Evolutionary conservation across 2,888 invertebrate genomes (phyloP).

Genomic region (Rotaria socialis): DNA sequence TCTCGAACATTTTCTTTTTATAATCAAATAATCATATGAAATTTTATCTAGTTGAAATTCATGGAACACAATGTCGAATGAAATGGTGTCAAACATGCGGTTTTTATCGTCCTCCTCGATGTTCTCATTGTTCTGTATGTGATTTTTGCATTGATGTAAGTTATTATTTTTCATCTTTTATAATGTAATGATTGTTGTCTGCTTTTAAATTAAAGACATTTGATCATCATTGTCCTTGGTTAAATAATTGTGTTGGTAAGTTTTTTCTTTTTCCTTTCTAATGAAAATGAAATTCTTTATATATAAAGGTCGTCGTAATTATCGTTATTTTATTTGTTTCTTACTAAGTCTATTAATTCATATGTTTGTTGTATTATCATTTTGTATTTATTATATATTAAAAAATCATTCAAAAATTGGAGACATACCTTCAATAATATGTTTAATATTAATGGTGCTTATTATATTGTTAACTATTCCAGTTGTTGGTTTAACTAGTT

Average conservation of each 20-base stretch:
- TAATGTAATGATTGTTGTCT: background rate
- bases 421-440: slow-evolving; percentile 68
- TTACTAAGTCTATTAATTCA: slow-evolving; percentile 89
- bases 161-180: background rate
- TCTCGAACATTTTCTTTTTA: background rate
- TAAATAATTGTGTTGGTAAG: slow-evolving; percentile 53
- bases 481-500: slow-evolving; percentile 91
- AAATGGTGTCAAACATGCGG: slow-evolving; percentile 99
- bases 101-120: slow-evolving; percentile 96
- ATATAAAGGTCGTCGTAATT: slow-evolving; percentile 80
- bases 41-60: slow-evolving; percentile 81
- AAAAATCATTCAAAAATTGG: slow-evolving; percentile 75
- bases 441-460: slow-evolving; percentile 51
- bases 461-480: slow-evolving; percentile 84
- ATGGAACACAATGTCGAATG: slow-evolving; percentile 96
- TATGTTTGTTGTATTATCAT: slow-evolving; percentile 91
- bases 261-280: background rate
- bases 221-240: slow-evolving; percentile 84
- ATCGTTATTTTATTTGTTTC: slow-evolving; percentile 97
- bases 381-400: slow-evolving; percentile 85
- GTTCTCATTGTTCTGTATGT: slow-evolving; percentile 97
- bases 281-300: background rate
- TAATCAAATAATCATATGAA: background rate
- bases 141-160: slow-evolving; percentile 76
- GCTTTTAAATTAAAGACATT: slow-evolving; percentile 71